Base-by-base conservation (phyloP, 2,888 invertebrate genomes). In the Nephrocerus scutellatus region DNA sequence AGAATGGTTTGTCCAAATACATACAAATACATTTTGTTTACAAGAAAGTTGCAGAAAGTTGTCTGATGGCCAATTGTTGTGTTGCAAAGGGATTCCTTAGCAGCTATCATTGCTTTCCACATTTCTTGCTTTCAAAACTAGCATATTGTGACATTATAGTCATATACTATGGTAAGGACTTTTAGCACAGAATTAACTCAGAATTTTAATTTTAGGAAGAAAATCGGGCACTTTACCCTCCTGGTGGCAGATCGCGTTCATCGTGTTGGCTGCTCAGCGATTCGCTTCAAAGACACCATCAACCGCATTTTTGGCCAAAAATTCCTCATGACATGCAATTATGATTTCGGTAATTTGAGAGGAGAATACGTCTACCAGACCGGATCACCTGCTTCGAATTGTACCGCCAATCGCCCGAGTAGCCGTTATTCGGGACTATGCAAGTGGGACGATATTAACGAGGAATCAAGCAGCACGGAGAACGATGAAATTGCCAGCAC, bases 181-280 rank as follows among this genome's bases (percentile, higher is more conserved):
- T n/a, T n/a, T n/a, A n/a, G n/a, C n/a, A n/a, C n/a, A n/a, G n/a
- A n/a, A n/a, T n/a, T 36, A 30, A 35, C 19, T 20, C 12, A n/a
- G 13, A 3, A 16, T 39, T 30, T 28, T 30, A 10, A 18, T 40
- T 47, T 14, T 39, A 65, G 67, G 6, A 66, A 63, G 42, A 55
- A 58, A 37, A 66, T 66, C 20, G 67, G 66, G 3, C 67, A 67
- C 30, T 67, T 66, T 15, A 66, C 66, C 0, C 37, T 59, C 36
- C 47, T 67, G 33, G 62, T 63, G 2, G 50, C 55, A 12, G 68
- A 67, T 54, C 57, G 60, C 1, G 61, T 57, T 1, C 61, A 59
- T 39, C 56, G 60, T 16, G 58, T 67, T 8, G 67, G 67, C 6
- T 67, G 67, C 47, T 62, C 64, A 6, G 60, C 55, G 2, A 53